These are phyloP conservation scores for Anableps anableps DNA, from an alignment of 2,797 vertebrate genomes.

Conservation along the genomic window DNA sequence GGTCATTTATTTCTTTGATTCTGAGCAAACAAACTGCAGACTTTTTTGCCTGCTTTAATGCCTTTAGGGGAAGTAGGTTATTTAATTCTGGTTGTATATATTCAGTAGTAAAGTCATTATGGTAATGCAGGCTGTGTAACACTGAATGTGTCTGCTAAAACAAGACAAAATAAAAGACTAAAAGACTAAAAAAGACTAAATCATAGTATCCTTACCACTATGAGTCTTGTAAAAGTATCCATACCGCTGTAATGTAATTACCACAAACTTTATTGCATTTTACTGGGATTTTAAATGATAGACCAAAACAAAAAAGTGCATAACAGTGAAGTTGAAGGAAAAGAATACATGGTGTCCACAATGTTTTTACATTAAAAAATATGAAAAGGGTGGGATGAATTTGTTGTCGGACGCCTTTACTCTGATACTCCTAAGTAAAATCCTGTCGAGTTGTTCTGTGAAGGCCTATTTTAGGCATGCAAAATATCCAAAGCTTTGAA, in stretches of 20 bases:
- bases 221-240: not conserved
- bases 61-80: conserved; percentile 9
- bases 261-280: not conserved
- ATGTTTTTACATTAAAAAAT: not conserved
- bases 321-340: not conserved
- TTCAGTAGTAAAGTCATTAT: conserved; percentile 17
- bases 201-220: not conserved
- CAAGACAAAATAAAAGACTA: no score
- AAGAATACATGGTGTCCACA: not conserved
- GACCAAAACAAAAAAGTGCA: not conserved
- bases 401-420: not conserved
- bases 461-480: not conserved
- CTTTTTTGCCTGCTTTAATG: conserved; percentile 12
- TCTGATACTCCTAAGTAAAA: not conserved
- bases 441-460: not conserved
- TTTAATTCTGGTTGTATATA: conserved; percentile 9
- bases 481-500: not conserved
- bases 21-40: conserved; percentile 8
- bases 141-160: conserved; percentile 6
- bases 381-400: not conserved
- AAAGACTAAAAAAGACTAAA: no score
- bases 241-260: not conserved
- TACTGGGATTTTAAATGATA: not conserved
- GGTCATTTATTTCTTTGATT: not conserved
- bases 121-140: not conserved